Percentiles rank a stretch among this genome's conserved stretches.
Evolutionary conservation across 2,797 vertebrate genomes (phyloP).

Genomic region (Bradypodion ventrale): DNA sequence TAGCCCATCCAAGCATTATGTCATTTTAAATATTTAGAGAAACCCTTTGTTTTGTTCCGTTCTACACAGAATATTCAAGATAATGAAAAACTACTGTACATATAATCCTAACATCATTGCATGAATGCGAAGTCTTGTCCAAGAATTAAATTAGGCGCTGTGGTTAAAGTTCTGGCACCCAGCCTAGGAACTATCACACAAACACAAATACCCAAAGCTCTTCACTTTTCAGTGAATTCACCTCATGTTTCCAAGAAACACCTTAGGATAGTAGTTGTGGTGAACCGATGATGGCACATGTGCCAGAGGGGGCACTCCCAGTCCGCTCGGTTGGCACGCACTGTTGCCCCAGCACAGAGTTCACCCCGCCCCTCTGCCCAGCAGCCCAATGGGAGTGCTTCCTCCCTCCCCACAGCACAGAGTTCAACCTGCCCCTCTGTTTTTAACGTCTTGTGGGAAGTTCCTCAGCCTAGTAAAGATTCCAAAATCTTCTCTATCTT

Average conservation of each 20-base stretch:
- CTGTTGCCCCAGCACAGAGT: too few relatives aligned
- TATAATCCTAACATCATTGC: constrained; percentile 36
- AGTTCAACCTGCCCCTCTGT: too few relatives aligned
- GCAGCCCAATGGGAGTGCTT: too few relatives aligned
- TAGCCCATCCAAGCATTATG: constrained; percentile 51
- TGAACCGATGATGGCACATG: too few relatives aligned
- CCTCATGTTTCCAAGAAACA: not conserved
- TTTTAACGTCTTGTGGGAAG: not conserved
- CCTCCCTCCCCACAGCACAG: too few relatives aligned
- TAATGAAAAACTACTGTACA: constrained; percentile 64
- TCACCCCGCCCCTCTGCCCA: too few relatives aligned
- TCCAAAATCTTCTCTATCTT: not conserved
- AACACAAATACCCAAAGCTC: not conserved
- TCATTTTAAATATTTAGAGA: constrained; percentile 59
- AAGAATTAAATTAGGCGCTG: constrained; percentile 58
- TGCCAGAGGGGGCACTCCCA: too few relatives aligned
- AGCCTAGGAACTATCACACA: constrained; percentile 48
- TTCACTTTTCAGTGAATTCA: constrained; percentile 28
- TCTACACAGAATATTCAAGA: constrained; percentile 46
- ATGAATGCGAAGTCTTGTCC: constrained; percentile 58
- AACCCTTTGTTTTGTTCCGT: constrained; percentile 53
- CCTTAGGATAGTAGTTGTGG: too few relatives aligned
- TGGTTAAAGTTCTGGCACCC: constrained; percentile 33
- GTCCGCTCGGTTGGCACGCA: too few relatives aligned
- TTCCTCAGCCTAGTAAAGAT: not conserved